These are phyloP conservation scores for Hetaerina titia DNA, from an alignment of 2,888 invertebrate genomes.

Conservation along the genomic window DNA sequence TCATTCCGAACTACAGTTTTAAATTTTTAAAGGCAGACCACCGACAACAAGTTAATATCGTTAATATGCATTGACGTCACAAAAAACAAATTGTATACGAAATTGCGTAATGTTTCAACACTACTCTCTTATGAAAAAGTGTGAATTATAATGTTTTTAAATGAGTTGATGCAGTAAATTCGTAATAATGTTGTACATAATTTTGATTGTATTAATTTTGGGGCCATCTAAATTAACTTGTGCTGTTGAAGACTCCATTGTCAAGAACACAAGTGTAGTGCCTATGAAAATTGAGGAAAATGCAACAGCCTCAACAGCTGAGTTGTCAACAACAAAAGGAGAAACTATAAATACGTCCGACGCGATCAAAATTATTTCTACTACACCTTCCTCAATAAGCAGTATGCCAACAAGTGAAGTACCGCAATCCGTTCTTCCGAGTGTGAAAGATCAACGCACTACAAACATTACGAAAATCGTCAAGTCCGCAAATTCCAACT, in stretches of 20 bases:
- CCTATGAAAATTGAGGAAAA: background rate
- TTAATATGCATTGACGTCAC: background rate
- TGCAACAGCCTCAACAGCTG: background rate
- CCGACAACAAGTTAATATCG: background rate
- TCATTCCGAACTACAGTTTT: background rate
- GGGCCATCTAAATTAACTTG: background rate
- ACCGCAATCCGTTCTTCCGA: background rate
- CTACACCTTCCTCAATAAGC: background rate
- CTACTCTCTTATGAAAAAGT: background rate
- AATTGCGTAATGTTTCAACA: conserved; percentile 42
- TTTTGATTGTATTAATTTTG: conserved; percentile 23
- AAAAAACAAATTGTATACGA: conserved; percentile 34
- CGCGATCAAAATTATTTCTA: background rate
- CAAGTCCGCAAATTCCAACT: background rate
- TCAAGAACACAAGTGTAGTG: background rate
- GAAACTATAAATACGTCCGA: background rate
- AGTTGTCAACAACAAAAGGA: background rate
- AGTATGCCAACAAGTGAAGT: background rate
- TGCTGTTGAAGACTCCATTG: background rate
- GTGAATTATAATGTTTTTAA: background rate
- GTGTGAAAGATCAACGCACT: background rate
- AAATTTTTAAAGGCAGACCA: background rate
- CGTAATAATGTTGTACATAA: background rate
- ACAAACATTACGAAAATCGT: background rate
- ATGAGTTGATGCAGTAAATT: background rate